Conservation (phyloP, 2,797 vertebrate species). For the Myotis daubentonii region DNA sequence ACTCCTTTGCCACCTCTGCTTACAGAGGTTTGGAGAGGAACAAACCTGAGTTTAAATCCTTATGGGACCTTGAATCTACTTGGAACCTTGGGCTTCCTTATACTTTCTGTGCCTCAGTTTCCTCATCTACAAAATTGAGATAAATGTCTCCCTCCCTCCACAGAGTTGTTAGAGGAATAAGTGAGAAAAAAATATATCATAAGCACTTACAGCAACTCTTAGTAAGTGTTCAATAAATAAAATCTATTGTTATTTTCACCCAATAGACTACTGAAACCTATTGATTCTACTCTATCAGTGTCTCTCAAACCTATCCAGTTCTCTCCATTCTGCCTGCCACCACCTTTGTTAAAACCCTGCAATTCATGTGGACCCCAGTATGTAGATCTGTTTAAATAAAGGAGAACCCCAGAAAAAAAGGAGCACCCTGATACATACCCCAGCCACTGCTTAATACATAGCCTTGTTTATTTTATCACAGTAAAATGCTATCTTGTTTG, state of each 20-base stretch:
- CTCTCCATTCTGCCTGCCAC: not conserved
- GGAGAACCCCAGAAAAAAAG: not conserved
- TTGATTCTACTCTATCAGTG: not conserved
- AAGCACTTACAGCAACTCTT: not conserved
- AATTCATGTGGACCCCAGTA: not conserved
- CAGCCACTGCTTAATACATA: not conserved
- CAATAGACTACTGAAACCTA: not conserved
- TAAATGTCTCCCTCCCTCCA: not conserved
- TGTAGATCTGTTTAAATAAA: not conserved
- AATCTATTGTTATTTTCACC: not conserved
- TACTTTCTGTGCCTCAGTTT: not conserved
- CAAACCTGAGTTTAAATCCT: not conserved
- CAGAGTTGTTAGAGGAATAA: not conserved
- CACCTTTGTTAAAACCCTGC: not conserved
- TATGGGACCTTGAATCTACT: not conserved
- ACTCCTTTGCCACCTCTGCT: not conserved
- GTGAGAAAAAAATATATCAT: not conserved
- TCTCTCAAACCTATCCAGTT: not conserved
- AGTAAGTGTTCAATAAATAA: not conserved
- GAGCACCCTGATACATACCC: not conserved
- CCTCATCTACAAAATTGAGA: not conserved
- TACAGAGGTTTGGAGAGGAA: not conserved
- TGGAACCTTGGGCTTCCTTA: not conserved
- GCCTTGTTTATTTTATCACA: not conserved
- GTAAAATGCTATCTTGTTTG: not conserved